Evolutionary conservation across 2,797 vertebrate species (phyloP).

Genomic region (Pangasius djambal): DNA sequence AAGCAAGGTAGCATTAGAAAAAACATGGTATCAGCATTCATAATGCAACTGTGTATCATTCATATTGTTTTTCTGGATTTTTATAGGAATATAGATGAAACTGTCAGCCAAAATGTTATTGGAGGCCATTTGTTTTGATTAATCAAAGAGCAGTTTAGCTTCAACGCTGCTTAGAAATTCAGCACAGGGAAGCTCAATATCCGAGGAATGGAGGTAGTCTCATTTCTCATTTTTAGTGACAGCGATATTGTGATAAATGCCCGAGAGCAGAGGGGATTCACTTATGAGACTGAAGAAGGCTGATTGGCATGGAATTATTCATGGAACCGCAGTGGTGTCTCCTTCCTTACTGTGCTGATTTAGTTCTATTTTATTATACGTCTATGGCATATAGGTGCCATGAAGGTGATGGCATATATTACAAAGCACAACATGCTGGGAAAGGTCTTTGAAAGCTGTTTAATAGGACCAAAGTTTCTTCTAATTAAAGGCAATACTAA

Average conservation of each 20-base stretch:
- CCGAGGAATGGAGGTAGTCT: slow-evolving; percentile 14
- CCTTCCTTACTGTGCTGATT: slow-evolving; percentile 14
- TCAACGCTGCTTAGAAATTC: slow-evolving; percentile 14
- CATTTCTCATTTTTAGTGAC: slow-evolving; percentile 42
- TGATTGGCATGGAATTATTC: slow-evolving; percentile 32
- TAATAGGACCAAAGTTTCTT: not conserved
- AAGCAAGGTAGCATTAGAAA: not conserved
- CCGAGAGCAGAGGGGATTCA: slow-evolving; percentile 22
- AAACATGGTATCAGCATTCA: slow-evolving; percentile 15
- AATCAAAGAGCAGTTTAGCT: slow-evolving; percentile 22
- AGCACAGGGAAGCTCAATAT: slow-evolving; percentile 28
- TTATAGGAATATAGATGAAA: slow-evolving; percentile 32
- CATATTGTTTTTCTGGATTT: slow-evolving; percentile 17
- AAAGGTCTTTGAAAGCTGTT: not conserved
- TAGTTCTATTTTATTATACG: slow-evolving; percentile 16
- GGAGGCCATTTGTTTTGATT: slow-evolving; percentile 27
- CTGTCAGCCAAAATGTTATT: slow-evolving; percentile 20
- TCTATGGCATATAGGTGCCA: slow-evolving; percentile 1
- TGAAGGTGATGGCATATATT: not conserved
- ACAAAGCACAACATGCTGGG: not conserved
- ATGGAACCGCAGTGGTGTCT: slow-evolving; percentile 5
- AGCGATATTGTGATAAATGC: slow-evolving; percentile 36
- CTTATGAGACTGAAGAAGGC: slow-evolving; percentile 24
- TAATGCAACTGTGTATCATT: slow-evolving; percentile 7
- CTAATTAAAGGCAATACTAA: slow-evolving; percentile 21